Conservation (phyloP, 1,140 invertebrate species). For the Agraylea sexmaculata region DNA sequence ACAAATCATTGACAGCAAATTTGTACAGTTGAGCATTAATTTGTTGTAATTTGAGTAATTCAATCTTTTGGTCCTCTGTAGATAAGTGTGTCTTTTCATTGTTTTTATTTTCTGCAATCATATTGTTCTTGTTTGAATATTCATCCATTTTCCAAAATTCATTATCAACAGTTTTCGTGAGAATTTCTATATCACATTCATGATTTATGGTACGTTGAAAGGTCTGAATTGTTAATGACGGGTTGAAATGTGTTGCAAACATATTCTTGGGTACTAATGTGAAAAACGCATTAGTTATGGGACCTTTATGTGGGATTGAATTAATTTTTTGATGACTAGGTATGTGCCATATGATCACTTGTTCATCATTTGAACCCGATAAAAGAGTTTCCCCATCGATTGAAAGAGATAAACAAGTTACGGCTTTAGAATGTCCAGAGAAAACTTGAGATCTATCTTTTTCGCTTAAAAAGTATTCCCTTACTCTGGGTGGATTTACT, state of each 20-base stretch:
- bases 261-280: conserved; percentile 36
- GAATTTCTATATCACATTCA: conserved; percentile 24
- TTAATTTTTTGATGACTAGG: conserved; percentile 56
- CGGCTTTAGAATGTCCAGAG: conserved; percentile 49
- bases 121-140: conserved; percentile 4
- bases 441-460: conserved; percentile 38
- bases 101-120: conserved; percentile 4
- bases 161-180: conserved; percentile 17
- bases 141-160: conserved; percentile 16
- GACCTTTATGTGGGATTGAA: conserved; percentile 57
- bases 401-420: conserved; percentile 60
- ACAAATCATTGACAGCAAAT: conserved; percentile 31
- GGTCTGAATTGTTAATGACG: conserved; percentile 31
- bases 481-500: conserved; percentile 48
- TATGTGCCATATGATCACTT: conserved; percentile 70
- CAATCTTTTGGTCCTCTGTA: conserved; percentile 20
- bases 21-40: conserved; percentile 39
- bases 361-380: conserved; percentile 62
- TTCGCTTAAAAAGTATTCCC: conserved; percentile 50
- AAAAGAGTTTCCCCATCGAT: conserved; percentile 53
- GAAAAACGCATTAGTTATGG: conserved; percentile 58
- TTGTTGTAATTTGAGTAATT: conserved; percentile 36
- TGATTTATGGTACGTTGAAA: conserved; percentile 27
- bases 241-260: conserved; percentile 30
- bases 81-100: neutral